A percentile compares a stretch with the other conserved stretches of the same genome.
Evolutionary conservation across 2,113 vertebrate species (phyloP).

Genomic region (Atlantisia rogersi): DNA sequence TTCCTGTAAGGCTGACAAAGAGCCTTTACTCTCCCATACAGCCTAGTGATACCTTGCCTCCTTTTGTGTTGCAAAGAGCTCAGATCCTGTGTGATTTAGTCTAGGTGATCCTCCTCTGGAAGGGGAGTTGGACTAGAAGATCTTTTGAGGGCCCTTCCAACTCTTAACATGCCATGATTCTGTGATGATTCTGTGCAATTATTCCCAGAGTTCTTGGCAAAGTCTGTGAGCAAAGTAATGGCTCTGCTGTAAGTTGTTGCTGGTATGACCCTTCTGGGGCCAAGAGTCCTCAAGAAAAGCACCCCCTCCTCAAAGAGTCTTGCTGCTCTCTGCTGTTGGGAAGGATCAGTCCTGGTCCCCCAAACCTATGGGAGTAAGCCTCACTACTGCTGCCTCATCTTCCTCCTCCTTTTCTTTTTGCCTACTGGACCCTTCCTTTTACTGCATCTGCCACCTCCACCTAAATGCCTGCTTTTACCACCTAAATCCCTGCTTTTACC

Average conservation of each 20-base stretch:
- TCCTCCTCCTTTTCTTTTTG: background rate
- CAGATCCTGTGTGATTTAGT: no score
- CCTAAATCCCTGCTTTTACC: background rate
- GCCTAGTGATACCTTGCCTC: background rate
- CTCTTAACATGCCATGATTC: no score
- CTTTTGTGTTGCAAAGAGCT: background rate
- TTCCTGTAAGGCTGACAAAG: background rate
- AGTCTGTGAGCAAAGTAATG: background rate
- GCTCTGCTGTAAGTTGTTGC: background rate
- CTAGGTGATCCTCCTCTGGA: no score
- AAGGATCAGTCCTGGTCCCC: background rate
- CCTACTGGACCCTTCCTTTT: background rate
- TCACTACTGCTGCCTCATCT: background rate
- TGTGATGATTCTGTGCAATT: no score
- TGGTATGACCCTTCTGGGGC: background rate
- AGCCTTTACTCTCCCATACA: background rate
- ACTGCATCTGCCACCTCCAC: accelerated
- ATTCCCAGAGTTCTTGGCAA: background rate
- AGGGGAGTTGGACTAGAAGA: no score
- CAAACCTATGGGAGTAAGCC: background rate
- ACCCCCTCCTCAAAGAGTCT: background rate
- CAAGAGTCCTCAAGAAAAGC: background rate
- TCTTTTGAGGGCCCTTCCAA: no score
- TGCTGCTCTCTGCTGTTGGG: background rate
- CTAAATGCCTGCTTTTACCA: background rate